Base-by-base conservation (phyloP, 2,888 invertebrate species). In the Coronaproctus castanopsis region DNA sequence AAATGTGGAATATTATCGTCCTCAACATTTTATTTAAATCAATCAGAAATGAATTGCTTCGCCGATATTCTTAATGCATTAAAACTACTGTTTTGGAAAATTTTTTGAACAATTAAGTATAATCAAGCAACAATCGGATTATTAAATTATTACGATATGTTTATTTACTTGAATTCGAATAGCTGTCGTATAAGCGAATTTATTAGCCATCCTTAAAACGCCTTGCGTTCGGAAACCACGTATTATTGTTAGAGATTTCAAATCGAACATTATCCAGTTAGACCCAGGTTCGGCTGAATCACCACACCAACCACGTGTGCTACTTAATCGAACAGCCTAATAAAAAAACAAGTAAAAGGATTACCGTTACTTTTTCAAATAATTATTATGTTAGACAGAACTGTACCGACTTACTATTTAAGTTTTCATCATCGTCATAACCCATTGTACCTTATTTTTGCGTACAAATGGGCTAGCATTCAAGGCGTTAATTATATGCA, bases 181-280 rank as follows among this genome's bases (percentile, higher is more conserved):
- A 0, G 90, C 91, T 1, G 90, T 87, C 8, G 92, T 89, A 68
- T 88, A 92, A 0, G 92, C 92, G 61, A 86, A 76, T 66, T 81
- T 87, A 56, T 85, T 87, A 67, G 90, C 88, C 20, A 80, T 78
- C 63, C 90, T 78, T 67, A 83, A 80, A 0, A 91, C 89, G 56
- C 89, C 87, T 78, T 88, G 90, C 1, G 91, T 90, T 65, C 91
- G 78, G 73, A 93, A 92, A 14, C 92, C 92, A 67, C 90, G 78
- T 60, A 92, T 79, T 23, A 92, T 85, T 0, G 88, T 87, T 0
- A 90, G 88, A 21, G 91, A 88, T 73, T 85, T 83, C 64, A 92
- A 76, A 68, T 93, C 92, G 62, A 92, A 78, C 63, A 85, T 75
- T 57, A 88, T 81, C 90, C 91, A 92, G 70, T 92, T 92, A 20